Base-by-base conservation (phyloP, 2,888 invertebrate species). In the Thera obeliscata region DNA sequence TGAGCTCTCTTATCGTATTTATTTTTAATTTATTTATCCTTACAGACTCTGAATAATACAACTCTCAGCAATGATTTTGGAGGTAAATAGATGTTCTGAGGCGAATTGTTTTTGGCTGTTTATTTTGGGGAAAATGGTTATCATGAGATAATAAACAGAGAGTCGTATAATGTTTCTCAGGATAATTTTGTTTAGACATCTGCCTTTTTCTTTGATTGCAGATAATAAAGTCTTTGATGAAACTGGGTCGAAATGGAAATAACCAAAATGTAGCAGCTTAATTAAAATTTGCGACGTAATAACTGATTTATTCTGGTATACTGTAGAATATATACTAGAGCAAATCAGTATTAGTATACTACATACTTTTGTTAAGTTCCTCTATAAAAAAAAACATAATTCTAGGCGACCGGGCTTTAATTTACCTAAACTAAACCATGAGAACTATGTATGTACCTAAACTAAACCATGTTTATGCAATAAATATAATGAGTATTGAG, bases 1-100 rank as follows among this genome's bases (percentile, higher is more conserved):
- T 74, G 66, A 49, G 48, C 48, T 74, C 72, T 74, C 66, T 70
- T 64, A 61, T 62, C 70, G 57, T 70, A 73, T 74, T 75, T 73
- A 69, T 72, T 68, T 71, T 66, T 71, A 70, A 73, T 73, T 68
- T 64, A 60, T 66, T 66, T 67, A 66, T 62, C 60, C 38, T 59
- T n/a, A 49, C 54, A 62, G 49, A 50, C 64, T 60, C 49, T n/a
- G 43, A 67, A 65, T 60, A 64, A 67, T 66, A 60, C 22, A 12
- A 65, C 56, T 62, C 56, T 41, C 58, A 64, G 66, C 52, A 38
- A 56, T 57, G 54, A 63, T 67, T 69, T 66, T 36, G 33, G 41
- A 69, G 61, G 70, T 61, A 70, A 70, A 67, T 50, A 64, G 41
- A 49, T 58, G 60, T 35, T 63, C 52, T 12, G n/a, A 58, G 36